Base-by-base conservation (phyloP, 1,140 invertebrate genomes). In the Asbolus verrucosus region DNA sequence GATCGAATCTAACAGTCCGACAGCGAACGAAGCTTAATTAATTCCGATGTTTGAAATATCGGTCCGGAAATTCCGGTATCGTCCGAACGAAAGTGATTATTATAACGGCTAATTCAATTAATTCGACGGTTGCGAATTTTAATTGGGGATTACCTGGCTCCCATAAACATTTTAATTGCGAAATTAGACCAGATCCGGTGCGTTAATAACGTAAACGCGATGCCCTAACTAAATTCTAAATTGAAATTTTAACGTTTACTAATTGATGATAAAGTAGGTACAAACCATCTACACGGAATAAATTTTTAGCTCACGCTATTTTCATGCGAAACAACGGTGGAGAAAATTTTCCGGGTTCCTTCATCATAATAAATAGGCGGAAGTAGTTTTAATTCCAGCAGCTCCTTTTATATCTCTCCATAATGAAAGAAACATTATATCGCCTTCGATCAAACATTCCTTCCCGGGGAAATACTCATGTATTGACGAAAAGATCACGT, bases 11-110 rank as follows among this genome's bases (percentile, higher is more conserved):
- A 27, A 54, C 21, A 30, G 33, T 18, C 14, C 62, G 36, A 27
- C 33, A 43, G 43, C 62, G 38, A 43, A 39, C 36, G 5, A 41
- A 65, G 54, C 46, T 66, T 61, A 71, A 67, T 71, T 65, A 65
- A 70, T 60, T 63, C 62, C 38, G 41, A 30, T 30, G 9, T 30
- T 30, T 30, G 4, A 8, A 30, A 30, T 30, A 5, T 30, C 27
- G 41, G 41, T 18, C 16, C 41, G 41, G 16, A 46, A 19, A 16
- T 46, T 8, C 41, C 41, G 41, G 8, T 16, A 18, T n/a, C 18
- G 41, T 9, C 16, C 41, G 15, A 46, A 54, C 21, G 21, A 27
- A 54, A 27, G 46, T 27, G 46, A 54, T 54, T 54, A 54, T 54
- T 54, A 27, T 54, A 54, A 54, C 46, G 19, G 9, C 46, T 54